Evolutionary conservation across 2,888 invertebrate species (phyloP).

Genomic region (Bhutanitis thaidina): DNA sequence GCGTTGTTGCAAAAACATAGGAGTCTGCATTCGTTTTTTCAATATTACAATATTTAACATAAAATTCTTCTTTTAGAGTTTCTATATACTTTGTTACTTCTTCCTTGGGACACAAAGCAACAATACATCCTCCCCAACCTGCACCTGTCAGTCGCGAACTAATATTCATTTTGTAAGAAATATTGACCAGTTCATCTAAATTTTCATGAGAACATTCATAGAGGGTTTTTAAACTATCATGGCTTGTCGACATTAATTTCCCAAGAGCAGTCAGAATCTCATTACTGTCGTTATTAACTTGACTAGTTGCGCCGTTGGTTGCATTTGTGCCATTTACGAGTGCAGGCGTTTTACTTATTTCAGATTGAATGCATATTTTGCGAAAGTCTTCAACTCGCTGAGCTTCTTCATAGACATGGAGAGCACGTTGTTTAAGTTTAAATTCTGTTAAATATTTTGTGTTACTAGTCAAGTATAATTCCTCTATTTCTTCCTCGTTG

Average conservation of each 20-base stretch:
- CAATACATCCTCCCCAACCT: slow-evolving; percentile 99
- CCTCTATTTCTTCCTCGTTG: slow-evolving; percentile 80
- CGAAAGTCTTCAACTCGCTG: slow-evolving; percentile 89
- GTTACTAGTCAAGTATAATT: slow-evolving; percentile 67
- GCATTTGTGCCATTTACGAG: slow-evolving; percentile 31
- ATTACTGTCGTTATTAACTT: slow-evolving; percentile 33
- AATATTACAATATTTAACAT: slow-evolving; percentile 75
- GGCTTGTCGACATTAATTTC: slow-evolving; percentile 92
- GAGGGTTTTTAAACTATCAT: slow-evolving; percentile 88
- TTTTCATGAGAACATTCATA: slow-evolving; percentile 97
- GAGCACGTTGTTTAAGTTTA: slow-evolving; percentile 90
- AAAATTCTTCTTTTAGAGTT: slow-evolving; percentile 85
- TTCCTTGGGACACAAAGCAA: slow-evolving; percentile 87
- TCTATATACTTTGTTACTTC: slow-evolving; percentile 84
- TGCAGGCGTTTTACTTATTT: slow-evolving; percentile 33
- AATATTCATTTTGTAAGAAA: slow-evolving; percentile 84
- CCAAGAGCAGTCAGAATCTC: slow-evolving; percentile 83
- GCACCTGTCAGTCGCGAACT: slow-evolving; percentile 98
- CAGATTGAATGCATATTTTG: slow-evolving; percentile 73
- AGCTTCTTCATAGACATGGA: slow-evolving; percentile 96
- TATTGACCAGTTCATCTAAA: slow-evolving; percentile 89
- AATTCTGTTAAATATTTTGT: slow-evolving; percentile 84
- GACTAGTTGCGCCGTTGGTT: slow-evolving; percentile 34
- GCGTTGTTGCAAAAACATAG: slow-evolving; percentile 87
- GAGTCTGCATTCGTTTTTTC: slow-evolving; percentile 74